Evolutionary conservation across 2,113 vertebrate species (phyloP).

Genomic region (Nothoprocta pentlandii): DNA sequence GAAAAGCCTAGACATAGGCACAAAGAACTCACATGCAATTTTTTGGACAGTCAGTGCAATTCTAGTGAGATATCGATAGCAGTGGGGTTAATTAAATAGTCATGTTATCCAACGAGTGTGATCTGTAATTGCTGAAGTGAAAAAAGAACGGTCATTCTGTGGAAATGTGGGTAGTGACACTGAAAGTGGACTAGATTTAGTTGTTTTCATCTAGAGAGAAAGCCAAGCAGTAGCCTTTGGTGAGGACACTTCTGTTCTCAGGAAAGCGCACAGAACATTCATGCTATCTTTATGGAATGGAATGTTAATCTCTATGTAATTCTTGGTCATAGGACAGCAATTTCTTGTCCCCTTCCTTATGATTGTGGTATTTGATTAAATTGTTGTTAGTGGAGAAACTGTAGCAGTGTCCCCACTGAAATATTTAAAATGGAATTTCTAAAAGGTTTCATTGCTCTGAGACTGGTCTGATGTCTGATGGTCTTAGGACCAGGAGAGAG

Average conservation of each 20-base stretch:
- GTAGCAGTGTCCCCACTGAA: not conserved
- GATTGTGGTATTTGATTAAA: not conserved
- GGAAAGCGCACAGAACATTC: not conserved
- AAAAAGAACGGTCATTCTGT: not conserved
- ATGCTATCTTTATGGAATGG: not conserved
- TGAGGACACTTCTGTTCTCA: not conserved
- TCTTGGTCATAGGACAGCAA: not conserved
- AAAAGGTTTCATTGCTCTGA: not conserved
- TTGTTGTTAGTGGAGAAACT: not conserved
- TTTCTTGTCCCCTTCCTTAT: not conserved
- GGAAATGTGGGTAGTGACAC: not conserved
- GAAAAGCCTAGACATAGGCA: not conserved
- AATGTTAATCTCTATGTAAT: not conserved
- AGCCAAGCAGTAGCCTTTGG: not conserved
- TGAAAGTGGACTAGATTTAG: not conserved
- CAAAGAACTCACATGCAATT: not conserved
- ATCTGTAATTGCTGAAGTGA: not conserved
- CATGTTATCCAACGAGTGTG: not conserved
- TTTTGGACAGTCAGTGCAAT: not conserved
- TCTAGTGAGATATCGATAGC: not conserved
- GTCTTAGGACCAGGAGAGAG: not conserved
- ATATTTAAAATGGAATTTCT: not conserved
- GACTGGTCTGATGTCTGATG: not conserved
- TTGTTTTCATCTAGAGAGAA: not conserved
- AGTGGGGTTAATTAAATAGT: not conserved